These are phyloP conservation scores for Actinostola sp. DNA, from an alignment of 92 coral and sea anemone species.

Conservation along the genomic window DNA sequence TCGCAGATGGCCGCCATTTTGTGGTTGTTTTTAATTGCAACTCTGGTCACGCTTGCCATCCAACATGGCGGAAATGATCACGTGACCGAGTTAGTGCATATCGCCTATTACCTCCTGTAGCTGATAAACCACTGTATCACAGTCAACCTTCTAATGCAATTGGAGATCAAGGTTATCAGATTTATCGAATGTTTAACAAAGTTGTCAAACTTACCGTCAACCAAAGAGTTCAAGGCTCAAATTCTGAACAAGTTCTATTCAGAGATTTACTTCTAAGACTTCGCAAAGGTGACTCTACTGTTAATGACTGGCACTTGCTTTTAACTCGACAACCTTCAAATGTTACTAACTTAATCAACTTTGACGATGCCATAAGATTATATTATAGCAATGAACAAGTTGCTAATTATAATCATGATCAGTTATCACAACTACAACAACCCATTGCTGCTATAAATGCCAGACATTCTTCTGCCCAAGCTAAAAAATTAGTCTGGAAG, in stretches of 20 bases:
- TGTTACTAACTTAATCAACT: constrained; percentile 27
- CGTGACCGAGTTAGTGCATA: too few relatives aligned
- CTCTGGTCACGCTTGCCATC: too few relatives aligned
- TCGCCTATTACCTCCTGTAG: too few relatives aligned
- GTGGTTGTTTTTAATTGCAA: too few relatives aligned
- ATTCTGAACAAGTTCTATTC: constrained; percentile 32
- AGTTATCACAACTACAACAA: constrained; percentile 27
- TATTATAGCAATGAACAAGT: constrained; percentile 67
- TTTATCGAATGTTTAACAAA: constrained; percentile 38
- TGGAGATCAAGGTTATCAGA: constrained; percentile 53
- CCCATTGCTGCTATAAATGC: constrained; percentile 64
- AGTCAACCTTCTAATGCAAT: constrained; percentile 38
- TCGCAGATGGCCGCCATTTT: too few relatives aligned
- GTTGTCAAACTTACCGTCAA: constrained; percentile 37
- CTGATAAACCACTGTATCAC: too few relatives aligned
- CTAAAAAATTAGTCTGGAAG: constrained; percentile 50
- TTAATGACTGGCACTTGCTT: constrained; percentile 57
- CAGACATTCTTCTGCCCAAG: constrained; percentile 42
- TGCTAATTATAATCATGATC: constrained; percentile 37
- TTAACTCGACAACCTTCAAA: constrained; percentile 53
- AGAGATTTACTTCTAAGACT: constrained; percentile 37
- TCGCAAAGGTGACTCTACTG: constrained; percentile 27
- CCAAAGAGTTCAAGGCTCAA: constrained; percentile 40
- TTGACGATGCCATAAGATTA: constrained; percentile 33
- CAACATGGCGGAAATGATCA: too few relatives aligned